Conservation (phyloP, 2,113 vertebrate genomes). For the Falco punctatus region DNA sequence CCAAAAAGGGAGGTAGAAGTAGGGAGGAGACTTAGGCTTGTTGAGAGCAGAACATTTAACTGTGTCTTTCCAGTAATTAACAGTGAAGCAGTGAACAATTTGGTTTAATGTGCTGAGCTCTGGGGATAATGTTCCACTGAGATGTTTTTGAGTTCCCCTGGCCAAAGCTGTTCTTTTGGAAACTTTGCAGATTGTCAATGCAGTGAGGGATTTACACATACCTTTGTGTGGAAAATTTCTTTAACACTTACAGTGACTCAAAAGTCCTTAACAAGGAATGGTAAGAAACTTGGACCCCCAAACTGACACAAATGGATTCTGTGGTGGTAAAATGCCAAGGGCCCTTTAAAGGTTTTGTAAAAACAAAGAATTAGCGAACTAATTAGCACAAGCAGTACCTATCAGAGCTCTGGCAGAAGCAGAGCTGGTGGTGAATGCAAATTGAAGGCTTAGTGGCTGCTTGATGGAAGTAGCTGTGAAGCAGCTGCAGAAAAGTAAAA, state of each 20-base stretch:
- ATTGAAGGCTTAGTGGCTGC: not conserved
- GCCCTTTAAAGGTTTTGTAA: not conserved
- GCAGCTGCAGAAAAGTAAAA: not conserved
- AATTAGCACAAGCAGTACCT: not conserved
- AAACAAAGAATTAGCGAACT: not conserved
- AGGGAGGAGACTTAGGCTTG: not conserved
- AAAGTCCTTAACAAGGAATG: not conserved
- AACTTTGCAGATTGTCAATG: not conserved
- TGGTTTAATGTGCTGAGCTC: constrained; percentile 15
- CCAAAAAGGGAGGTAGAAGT: not conserved
- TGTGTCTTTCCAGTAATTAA: constrained; percentile 1
- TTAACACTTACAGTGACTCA: not conserved
- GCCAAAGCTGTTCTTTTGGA: not conserved
- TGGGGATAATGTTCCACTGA: not conserved
- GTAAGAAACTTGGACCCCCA: not conserved
- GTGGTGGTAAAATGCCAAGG: not conserved
- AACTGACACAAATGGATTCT: not conserved
- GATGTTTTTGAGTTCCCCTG: not conserved
- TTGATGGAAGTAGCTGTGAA: not conserved
- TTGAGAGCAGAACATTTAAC: not conserved
- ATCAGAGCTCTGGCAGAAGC: not conserved
- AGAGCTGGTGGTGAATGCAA: not conserved
- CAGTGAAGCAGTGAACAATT: not conserved
- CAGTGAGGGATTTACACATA: not conserved
- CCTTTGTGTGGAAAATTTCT: not conserved